Base-by-base conservation (phyloP, 1,140 invertebrate genomes). In the Aradophagus sp. region DNA sequence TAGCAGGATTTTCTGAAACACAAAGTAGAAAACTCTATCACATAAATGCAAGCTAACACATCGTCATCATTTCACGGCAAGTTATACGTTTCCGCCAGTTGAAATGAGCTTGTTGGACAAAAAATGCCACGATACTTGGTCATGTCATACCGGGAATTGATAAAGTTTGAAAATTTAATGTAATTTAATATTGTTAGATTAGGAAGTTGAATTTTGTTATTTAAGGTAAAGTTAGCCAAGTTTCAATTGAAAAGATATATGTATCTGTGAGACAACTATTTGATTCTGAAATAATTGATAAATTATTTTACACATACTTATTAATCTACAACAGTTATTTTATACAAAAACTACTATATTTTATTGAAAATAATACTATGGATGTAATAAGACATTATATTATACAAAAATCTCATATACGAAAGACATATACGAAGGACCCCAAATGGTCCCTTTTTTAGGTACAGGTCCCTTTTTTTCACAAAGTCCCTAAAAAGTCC, bases 1-100 rank as follows among this genome's bases (percentile, higher is more conserved):
- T 93, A 93, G 86, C 93, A 95, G 74, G 83, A 84, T 75, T 87
- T 86, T 42, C 84, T 87, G 82, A 14, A 88, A 85, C 73, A 85
- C 69, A 79, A 68, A 75, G 23, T 3, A 47, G 5, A 59, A 36
- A 50, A 11, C 5, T 27, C 23, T 17, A 12, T 58, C n/a, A 29
- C 7, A 38, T 39, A 31, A 45, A 17, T 42, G 17, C 8, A 7
- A 13, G 5, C 19, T 11, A 12, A 29, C 8, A 17, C 2, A 6
- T 59, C 15, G 7, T 53, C 4, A 42, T 42, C 13, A 27, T 23
- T 12, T 12, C 23, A 19, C 20, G 31, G 6, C 10, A 19, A 5
- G 29, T 32, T 12, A 19, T 45, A 15, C 13, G 12, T 11, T 5
- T 19, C 11, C 12, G 7, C 12, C 7, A 44, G 12, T 13, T 12